A percentile compares a stretch with the other conserved stretches of the same genome.
Evolutionary conservation across 2,888 invertebrate species (phyloP).

Genomic region (Acrobasis consociella): DNA sequence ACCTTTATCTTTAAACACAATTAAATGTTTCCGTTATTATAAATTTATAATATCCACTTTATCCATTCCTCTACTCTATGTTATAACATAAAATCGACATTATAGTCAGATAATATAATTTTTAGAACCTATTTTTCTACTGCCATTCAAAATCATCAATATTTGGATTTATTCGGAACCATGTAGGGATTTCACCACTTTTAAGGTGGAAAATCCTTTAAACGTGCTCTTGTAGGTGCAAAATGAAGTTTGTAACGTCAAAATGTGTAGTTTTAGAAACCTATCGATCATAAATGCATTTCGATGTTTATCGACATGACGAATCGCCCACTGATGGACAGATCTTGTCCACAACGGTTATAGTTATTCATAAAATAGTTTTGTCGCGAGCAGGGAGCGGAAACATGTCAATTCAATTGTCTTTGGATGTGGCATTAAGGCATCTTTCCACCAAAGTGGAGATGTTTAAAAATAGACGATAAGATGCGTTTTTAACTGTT

Average conservation of each 20-base stretch:
- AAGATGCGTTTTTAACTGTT: no score
- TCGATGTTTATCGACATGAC: slow-evolving; percentile 51
- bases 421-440: neutral
- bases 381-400: slow-evolving; percentile 5
- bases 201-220: neutral
- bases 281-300: slow-evolving; percentile 38
- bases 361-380: slow-evolving; percentile 28
- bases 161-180: neutral
- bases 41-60: no score
- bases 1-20: no score
- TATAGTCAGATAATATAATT: no score
- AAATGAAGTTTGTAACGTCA: slow-evolving; percentile 15
- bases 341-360: slow-evolving; percentile 24
- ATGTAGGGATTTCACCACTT: neutral
- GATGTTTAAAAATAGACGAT: neutral
- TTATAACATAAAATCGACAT: no score
- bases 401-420: slow-evolving; percentile 17
- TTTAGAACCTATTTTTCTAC: no score
- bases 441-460: neutral
- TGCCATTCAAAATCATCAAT: no score
- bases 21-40: no score
- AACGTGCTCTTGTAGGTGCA: neutral
- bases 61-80: no score
- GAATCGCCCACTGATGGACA: slow-evolving; percentile 41
- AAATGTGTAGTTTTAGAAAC: slow-evolving; percentile 25